phyloP scores from a whole-genome alignment of 2,113 vertebrate genomes.

The Bombycilla garrulus region DNA sequence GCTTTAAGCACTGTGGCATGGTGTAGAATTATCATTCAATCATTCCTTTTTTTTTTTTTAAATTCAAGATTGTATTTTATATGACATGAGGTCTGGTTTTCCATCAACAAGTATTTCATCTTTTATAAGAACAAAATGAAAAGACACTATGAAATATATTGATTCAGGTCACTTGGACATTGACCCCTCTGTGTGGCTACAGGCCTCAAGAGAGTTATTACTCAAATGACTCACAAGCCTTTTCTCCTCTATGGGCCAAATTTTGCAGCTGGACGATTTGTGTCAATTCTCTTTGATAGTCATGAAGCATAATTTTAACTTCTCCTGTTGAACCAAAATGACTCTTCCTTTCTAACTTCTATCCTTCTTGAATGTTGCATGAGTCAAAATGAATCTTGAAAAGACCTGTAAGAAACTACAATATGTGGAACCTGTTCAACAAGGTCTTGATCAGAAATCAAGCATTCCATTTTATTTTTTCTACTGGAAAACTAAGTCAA shows the following conservation, averaged over 20 bases:
- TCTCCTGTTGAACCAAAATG: background rate
- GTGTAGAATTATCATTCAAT: background rate
- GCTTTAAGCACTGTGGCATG: background rate
- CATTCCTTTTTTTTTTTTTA: rapidly evolving
- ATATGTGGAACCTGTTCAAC: background rate
- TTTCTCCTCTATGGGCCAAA: background rate
- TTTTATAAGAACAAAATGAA: background rate
- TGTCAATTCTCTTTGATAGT: background rate
- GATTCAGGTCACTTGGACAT: background rate
- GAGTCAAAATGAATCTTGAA: background rate
- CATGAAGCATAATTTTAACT: background rate
- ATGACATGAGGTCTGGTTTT: background rate
- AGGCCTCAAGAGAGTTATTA: background rate
- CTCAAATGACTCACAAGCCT: background rate
- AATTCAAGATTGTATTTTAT: background rate
- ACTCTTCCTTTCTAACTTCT: background rate
- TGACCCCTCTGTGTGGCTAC: background rate
- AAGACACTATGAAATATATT: background rate
- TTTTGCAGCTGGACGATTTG: background rate
- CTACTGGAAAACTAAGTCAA: background rate
- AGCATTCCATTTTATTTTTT: background rate
- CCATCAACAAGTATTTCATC: background rate
- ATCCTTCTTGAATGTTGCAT: background rate
- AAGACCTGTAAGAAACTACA: background rate
- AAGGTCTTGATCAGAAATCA: background rate